Evolutionary conservation across 1,140 invertebrate genomes (phyloP).

Genomic region (Oscheius sp.): DNA sequence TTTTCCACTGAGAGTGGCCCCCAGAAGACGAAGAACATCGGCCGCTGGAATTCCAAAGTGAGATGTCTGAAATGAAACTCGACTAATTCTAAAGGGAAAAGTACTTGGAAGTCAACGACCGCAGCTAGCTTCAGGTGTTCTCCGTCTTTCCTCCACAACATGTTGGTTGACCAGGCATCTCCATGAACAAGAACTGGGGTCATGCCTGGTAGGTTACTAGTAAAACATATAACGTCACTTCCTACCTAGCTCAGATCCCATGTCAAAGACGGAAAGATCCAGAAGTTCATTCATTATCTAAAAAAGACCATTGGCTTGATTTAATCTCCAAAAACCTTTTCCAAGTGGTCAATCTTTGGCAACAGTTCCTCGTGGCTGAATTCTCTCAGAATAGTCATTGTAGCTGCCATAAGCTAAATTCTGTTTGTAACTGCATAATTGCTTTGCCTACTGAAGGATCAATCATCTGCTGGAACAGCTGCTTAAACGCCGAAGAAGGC

Average conservation of each 20-base stretch:
- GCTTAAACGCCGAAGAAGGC: no score
- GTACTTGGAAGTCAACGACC: background rate
- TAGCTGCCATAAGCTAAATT: no score
- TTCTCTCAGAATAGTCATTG: no score
- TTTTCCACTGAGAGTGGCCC: background rate
- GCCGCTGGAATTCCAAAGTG: background rate
- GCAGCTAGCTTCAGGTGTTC: background rate
- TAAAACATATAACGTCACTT: no score
- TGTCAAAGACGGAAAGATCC: background rate
- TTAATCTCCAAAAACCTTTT: background rate
- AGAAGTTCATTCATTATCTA: background rate
- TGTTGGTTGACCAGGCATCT: background rate
- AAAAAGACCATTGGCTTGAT: background rate
- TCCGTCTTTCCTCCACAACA: background rate
- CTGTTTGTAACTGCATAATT: no score
- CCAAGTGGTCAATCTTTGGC: no score
- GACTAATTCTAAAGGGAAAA: background rate
- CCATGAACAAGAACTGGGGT: background rate
- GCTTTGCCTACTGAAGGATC: no score
- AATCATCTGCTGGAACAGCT: no score
- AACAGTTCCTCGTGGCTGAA: no score
- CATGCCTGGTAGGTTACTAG: no score
- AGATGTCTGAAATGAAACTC: background rate
- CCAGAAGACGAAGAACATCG: background rate
- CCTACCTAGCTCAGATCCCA: background rate